Conservation (phyloP, 2,888 invertebrate species). For the Hypselothyrea guttata region DNA sequence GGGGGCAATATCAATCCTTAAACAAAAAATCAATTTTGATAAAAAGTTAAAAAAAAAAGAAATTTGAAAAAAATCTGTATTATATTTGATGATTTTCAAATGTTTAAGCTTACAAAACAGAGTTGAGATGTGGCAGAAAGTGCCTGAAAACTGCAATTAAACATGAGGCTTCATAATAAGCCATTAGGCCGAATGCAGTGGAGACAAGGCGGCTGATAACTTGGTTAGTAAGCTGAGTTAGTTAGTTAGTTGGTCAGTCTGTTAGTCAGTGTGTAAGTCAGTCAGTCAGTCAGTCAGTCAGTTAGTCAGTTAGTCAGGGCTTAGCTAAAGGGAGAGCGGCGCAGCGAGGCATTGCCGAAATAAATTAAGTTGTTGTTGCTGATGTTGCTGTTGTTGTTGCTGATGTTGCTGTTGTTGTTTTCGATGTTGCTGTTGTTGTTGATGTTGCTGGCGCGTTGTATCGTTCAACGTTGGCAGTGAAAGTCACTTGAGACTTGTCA, state of each 20-base stretch:
- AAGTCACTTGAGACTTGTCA: conserved; percentile 50
- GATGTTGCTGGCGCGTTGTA: conserved; percentile 9
- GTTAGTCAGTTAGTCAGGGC: not conserved
- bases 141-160: too few species aligned
- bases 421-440: conserved; percentile 6
- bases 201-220: not conserved
- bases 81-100: too few species aligned
- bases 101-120: too few species aligned
- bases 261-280: conserved; percentile 1
- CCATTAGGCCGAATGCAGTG: not conserved
- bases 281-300: conserved; percentile 33
- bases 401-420: too few species aligned
- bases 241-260: conserved; percentile 30
- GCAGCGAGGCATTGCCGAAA: conserved; percentile 41
- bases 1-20: too few species aligned
- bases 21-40: too few species aligned
- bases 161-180: not conserved
- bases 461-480: conserved; percentile 48
- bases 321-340: not conserved
- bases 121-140: too few species aligned
- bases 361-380: conserved; percentile 45
- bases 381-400: conserved; percentile 1
- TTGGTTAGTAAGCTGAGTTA: conserved; percentile 12
- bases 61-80: too few species aligned
- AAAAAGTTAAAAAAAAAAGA: too few species aligned